Conservation (phyloP, 2,888 invertebrate genomes). For the Eubasilissa splendida region DNA sequence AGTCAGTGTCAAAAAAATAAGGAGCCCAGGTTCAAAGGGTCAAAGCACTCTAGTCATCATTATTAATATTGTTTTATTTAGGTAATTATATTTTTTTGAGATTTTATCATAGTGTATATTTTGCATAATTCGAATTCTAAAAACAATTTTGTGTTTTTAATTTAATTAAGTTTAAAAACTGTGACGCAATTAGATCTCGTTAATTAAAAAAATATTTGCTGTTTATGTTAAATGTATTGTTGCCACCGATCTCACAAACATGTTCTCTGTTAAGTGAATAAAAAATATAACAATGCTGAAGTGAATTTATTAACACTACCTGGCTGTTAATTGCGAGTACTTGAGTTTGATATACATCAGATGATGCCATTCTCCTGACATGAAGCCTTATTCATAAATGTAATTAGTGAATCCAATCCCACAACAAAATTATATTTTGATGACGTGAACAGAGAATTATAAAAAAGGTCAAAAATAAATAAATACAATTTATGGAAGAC, state of each 20-base stretch:
- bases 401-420: no score
- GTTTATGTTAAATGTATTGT: conserved; percentile 24
- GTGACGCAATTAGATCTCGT: conserved; percentile 29
- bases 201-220: conserved; percentile 17
- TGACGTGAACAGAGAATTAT: no score
- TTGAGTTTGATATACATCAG: no score
- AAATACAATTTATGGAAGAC: no score
- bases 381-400: no score
- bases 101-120: conserved; percentile 17
- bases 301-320: no score
- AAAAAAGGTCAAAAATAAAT: no score
- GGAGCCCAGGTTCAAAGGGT: no score
- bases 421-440: no score
- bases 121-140: conserved; percentile 11
- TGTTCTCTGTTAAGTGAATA: conserved; percentile 30
- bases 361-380: no score
- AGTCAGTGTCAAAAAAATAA: no score
- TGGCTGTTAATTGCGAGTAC: no score
- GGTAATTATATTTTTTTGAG: neutral
- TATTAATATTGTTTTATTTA: conserved; percentile 24
- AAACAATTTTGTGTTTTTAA: conserved; percentile 29
- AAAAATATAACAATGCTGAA: neutral
- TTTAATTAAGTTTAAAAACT: conserved; percentile 12
- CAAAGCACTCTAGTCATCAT: neutral
- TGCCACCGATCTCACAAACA: conserved; percentile 35